Evolutionary conservation across 2,797 vertebrate species (phyloP), one percentile per base, ranked within the genome.

Genomic region (Discoglossus pictus): DNA sequence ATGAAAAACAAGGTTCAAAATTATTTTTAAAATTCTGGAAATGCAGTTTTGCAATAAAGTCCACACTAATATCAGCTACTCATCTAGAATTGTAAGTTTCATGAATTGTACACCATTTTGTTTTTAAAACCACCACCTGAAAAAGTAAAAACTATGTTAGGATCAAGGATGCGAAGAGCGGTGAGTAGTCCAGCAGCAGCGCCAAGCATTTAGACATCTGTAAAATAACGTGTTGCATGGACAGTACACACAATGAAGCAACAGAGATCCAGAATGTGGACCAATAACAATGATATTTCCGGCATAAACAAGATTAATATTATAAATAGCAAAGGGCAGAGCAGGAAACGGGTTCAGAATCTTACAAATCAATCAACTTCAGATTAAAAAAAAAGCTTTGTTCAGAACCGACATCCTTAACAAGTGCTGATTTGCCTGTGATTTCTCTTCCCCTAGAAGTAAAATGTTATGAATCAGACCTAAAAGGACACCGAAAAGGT

Each of bases 181-280:
- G n/a, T n/a, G n/a, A n/a, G n/a, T n/a, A n/a, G n/a, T n/a, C n/a
- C n/a, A n/a, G n/a, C n/a, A n/a, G n/a, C n/a, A n/a, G n/a, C n/a
- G n/a, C n/a, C n/a, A n/a, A n/a, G n/a, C n/a, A n/a, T n/a, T n/a
- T 80, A 79, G 80, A 56, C 39, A 64, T 82, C 86, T 89, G 81
- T 79, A 89, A 87, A 68, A 83, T 79, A 86, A 86, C 79, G 82
- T 83, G 77, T 71, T 76, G 76, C 65, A 81, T 52, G 73, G 64
- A 61, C 67, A 78, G 75, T 65, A 74, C 68, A 76, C 75, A 64
- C 73, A 18, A 72, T 76, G 64, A 72, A 75, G 74, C 62, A 76
- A 70, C 34, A 21, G 2, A 23, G 13, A 21, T n/a, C n/a, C n/a
- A 5, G 60, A 42, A 7, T n/a, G 21, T 15, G 5, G 18, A 54